Base-by-base conservation (phyloP, 2,888 invertebrate genomes). In the Zonitis immaculata region DNA sequence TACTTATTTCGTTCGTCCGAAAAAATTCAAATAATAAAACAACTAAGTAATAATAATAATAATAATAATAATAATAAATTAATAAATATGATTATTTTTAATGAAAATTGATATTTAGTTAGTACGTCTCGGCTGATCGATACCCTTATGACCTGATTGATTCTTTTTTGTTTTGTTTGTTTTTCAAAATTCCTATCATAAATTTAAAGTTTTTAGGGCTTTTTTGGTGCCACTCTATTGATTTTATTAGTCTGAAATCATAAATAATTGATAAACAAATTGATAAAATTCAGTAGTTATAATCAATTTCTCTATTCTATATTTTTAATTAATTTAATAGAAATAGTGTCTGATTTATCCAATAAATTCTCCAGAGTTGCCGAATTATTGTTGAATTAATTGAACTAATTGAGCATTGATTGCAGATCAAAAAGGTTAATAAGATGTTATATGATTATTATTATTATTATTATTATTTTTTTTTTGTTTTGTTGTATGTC, bases 221-320 rank as follows among this genome's bases (percentile, higher is more conserved):
- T 66, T 66, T 66, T 64, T 57, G 64, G 62, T 64, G 67, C 65
- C 63, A 64, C 54, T n/a, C n/a, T 56, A 56, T 47, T 58, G 58
- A 59, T 65, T 67, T 69, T 64, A 69, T 67, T 61, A 54, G 67
- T 69, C 68, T 69, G 64, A 61, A 64, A 63, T 63, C 65, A 64
- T 56, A 52, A 47, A 59, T 58, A 58, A 61, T 61, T 60, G 58
- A 62, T 64, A 65, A 64, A 56, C 56, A 46, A 30, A 22, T n/a
- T 45, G 55, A 51, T 55, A 51, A 55, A 57, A 44, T 62, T 55
- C 48, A 45, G 51, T 48, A 51, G 48, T 55, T 55, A 47, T 30
- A 35, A 52, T 44, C 47, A 39, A 46, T 54, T 46, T 39, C 32
- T 54, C 8, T 8, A 35, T 42, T 54, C 8, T 8, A 35, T 18